Evolutionary conservation across 2,113 vertebrate genomes (phyloP), one percentile per base, ranked within the genome.

Genomic region (Amazona guildingii): DNA sequence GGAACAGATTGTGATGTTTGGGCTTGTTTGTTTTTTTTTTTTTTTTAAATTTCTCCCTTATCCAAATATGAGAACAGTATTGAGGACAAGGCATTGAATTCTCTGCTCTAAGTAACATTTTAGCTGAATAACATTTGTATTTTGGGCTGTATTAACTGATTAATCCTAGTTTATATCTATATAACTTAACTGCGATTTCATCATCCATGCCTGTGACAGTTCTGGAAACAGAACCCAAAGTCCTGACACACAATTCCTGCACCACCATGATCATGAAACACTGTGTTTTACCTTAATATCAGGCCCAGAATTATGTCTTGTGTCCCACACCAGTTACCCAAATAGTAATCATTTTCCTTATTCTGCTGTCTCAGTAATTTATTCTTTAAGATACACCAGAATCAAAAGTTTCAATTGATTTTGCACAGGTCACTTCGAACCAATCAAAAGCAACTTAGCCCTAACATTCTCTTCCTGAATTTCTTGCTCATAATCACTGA

Each of bases 401-500:
- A 95, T 68, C 21, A 79, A 69, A 8, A 93, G n/a, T 11, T 70
- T 72, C 39, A 84, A 83, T 87, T 88, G 95, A 91, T 93, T 95
- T 94, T 89, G 37, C 33, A 84, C 16, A 61, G 35, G 25, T 19
- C 8, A 88, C 23, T 61, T 69, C 44, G 81, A 88, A 25, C 18
- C 25, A 87, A 55, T 27, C 49, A 59, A 48, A 79, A 70, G 39
- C 44, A 90, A 89, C 66, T 37, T 67, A 55, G 28, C 48, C 49
- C 55, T 64, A 74, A 27, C 9, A 29, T 83, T 92, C 11, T 28
- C 9, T 82, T 75, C 55, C 79, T 73, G 48, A 82, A 75, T 80
- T 86, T 90, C 83, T 78, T 83, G 19, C 46, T 89, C 68, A 37
- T 48, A 52, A 64, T 10, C 62, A 84, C 69, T 81, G 67, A 94